Evolutionary conservation across 2,888 invertebrate species (phyloP).

Genomic region (Rhagium mordax): DNA sequence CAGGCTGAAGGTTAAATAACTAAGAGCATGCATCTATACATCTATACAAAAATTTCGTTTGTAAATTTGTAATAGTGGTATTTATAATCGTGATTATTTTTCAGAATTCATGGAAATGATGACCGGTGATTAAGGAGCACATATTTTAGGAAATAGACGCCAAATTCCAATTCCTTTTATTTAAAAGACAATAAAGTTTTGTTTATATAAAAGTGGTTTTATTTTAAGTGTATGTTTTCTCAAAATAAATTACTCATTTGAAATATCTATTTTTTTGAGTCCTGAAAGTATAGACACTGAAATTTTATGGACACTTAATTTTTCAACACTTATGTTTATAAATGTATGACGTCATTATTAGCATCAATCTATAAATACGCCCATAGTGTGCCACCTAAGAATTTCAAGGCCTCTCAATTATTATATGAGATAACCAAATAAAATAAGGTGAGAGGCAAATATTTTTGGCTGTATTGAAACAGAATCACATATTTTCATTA

Average conservation of each 20-base stretch:
- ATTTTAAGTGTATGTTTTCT: not conserved
- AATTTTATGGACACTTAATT: not conserved
- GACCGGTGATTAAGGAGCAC: conserved; percentile 73
- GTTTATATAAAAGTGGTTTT: conserved; percentile 8
- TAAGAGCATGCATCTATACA: not conserved
- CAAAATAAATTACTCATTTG: not conserved
- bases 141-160: not conserved
- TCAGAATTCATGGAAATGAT: conserved; percentile 96
- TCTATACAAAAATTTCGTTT: not conserved
- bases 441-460: not conserved
- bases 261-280: not conserved
- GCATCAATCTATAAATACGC: not conserved
- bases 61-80: not conserved
- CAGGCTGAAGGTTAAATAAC: not conserved
- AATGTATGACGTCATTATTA: not conserved
- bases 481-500: no score
- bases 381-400: not conserved
- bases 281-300: not conserved
- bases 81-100: conserved; percentile 43
- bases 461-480: no score
- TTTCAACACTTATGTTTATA: not conserved
- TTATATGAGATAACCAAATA: not conserved
- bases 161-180: conserved; percentile 24
- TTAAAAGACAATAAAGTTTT: conserved; percentile 29
- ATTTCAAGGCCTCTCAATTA: not conserved